These are phyloP conservation scores for Micronycteris hirsuta DNA, from an alignment of 2,113 vertebrate genomes.

Conservation along the genomic window DNA sequence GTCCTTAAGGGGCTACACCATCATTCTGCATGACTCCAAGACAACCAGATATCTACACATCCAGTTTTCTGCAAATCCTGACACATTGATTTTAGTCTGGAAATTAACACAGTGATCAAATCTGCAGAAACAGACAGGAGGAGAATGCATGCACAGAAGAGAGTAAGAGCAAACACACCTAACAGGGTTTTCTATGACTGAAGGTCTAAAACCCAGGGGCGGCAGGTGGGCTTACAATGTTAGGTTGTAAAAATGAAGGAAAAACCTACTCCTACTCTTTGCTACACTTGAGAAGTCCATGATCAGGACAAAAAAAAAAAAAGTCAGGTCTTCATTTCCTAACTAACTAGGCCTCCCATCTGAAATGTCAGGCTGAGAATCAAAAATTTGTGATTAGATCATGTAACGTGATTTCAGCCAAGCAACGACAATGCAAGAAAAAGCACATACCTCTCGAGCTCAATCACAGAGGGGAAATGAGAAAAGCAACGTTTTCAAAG, in stretches of 20 bases:
- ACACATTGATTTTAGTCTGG: not conserved
- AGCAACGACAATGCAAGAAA: not conserved
- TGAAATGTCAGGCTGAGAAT: not conserved
- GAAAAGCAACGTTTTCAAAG: not conserved
- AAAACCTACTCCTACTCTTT: not conserved
- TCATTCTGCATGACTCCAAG: not conserved
- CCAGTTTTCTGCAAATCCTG: not conserved
- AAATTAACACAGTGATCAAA: not conserved
- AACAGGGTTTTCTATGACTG: not conserved
- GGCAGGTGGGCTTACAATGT: not conserved
- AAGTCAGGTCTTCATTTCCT: not conserved
- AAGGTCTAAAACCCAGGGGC: not conserved
- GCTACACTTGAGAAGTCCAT: not conserved
- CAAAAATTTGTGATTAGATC: not conserved
- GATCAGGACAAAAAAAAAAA: not conserved
- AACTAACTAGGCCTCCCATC: not conserved
- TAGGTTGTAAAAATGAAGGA: not conserved
- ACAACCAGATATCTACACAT: not conserved
- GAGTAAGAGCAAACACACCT: not conserved
- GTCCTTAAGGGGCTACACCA: not conserved
- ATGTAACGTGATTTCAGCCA: not conserved
- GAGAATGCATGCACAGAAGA: not conserved
- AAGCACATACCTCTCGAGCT: not conserved
- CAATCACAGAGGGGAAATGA: not conserved
- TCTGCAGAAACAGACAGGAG: not conserved